Percentiles rank a stretch among this genome's conserved stretches.
Conservation (phyloP, 2,797 vertebrate genomes). For the Chanos chanos region DNA sequence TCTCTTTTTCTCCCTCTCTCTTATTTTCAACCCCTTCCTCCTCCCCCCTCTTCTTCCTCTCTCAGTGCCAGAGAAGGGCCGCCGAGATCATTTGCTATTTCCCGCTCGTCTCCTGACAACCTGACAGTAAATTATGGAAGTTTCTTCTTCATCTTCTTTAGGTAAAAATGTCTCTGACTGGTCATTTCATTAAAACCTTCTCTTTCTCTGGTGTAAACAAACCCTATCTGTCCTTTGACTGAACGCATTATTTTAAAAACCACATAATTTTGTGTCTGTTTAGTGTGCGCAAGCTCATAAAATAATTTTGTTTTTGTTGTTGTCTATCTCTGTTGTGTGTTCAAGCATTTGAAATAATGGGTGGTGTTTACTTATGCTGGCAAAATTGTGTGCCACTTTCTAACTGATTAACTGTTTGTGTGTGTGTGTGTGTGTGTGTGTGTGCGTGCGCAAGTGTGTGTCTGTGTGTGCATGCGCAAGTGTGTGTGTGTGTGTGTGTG, state of each 20-base stretch:
- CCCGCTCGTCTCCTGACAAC: constrained; percentile 37
- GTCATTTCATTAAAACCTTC: constrained; percentile 48
- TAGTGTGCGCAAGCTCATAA: background rate
- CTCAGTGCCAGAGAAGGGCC: constrained; percentile 29
- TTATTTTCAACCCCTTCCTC: background rate
- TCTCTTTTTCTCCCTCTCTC: constrained; percentile 3
- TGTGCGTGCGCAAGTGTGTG: too few species aligned
- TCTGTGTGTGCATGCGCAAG: background rate
- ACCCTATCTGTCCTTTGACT: background rate
- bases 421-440: too few species aligned
- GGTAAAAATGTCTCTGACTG: constrained; percentile 41
- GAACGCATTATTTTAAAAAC: too few species aligned
- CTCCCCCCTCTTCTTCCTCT: constrained; percentile 1
- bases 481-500: background rate
- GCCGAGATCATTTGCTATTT: constrained; percentile 44
- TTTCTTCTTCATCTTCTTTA: constrained; percentile 25
- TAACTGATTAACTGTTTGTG: too few species aligned
- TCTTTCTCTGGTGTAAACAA: constrained; percentile 16
- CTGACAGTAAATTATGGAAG: constrained; percentile 49
- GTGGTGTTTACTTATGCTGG: background rate
- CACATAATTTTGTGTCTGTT: background rate
- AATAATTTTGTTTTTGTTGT: background rate
- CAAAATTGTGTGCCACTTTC: too few species aligned
- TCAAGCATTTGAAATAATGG: constrained; percentile 4
- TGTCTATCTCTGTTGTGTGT: background rate